phyloP scores from a whole-genome alignment of 64 coral and sea anemone species.

The Montipora sp. region DNA sequence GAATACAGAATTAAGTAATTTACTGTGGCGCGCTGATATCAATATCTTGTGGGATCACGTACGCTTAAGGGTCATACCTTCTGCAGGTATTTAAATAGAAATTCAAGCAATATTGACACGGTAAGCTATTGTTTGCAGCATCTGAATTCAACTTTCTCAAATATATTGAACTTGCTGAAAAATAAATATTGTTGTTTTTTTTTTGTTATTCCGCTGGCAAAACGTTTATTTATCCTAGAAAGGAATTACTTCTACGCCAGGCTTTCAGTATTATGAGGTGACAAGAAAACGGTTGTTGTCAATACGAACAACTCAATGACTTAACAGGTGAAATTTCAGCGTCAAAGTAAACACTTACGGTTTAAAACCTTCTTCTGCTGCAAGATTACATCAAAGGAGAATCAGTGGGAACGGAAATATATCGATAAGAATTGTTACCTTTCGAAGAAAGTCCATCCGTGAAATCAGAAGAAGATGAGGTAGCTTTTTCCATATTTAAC shows the following conservation, averaged over 20 bases:
- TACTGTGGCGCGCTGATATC: neutral
- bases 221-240: neutral
- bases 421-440: slow-evolving; percentile 41
- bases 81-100: neutral
- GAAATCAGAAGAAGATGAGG: neutral
- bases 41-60: neutral
- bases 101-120: slow-evolving; percentile 2
- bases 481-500: neutral
- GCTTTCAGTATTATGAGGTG: neutral
- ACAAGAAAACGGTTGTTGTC: neutral
- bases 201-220: too few species aligned
- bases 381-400: neutral
- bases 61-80: neutral
- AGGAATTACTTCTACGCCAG: neutral
- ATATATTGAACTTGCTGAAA: neutral
- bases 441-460: neutral
- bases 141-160: neutral
- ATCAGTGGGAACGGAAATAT: slow-evolving; percentile 6
- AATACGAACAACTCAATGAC: neutral
- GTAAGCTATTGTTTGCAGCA: neutral
- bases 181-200: neutral
- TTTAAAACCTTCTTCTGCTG: neutral
- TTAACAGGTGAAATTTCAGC: slow-evolving; percentile 31
- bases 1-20: neutral
- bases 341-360: neutral